phyloP scores from a whole-genome alignment of 2,797 vertebrate species.

The Peromyscus eremicus region DNA sequence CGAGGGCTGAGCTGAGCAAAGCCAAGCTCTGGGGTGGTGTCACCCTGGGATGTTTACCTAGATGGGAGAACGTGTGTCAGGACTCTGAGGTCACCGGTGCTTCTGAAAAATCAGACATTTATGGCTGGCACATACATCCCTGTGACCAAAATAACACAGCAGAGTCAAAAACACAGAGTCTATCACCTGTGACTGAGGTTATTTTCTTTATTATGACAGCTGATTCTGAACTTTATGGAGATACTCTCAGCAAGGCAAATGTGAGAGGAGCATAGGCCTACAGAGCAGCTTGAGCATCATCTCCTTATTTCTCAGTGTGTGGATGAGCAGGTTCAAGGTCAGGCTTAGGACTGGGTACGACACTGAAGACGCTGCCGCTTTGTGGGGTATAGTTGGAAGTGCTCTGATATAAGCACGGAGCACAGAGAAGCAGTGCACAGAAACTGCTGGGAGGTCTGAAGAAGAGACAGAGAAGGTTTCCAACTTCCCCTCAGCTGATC shows the following conservation, averaged over 20 bases:
- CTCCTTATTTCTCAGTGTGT: not conserved
- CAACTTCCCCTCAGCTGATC: not conserved
- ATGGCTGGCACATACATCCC: not conserved
- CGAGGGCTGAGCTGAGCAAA: not conserved
- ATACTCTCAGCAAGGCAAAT: not conserved
- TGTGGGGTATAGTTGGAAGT: not conserved
- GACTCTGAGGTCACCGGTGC: not conserved
- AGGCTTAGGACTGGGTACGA: not conserved
- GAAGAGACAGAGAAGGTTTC: not conserved
- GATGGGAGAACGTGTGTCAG: not conserved
- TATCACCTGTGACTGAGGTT: not conserved
- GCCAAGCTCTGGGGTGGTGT: not conserved
- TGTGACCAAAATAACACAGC: not conserved
- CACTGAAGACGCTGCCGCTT: not conserved
- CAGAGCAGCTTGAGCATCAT: not conserved
- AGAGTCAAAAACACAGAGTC: not conserved
- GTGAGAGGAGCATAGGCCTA: not conserved
- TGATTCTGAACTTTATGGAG: not conserved
- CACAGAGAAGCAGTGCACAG: not conserved
- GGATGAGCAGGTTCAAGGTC: not conserved
- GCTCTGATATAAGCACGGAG: not conserved
- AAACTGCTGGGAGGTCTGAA: not conserved
- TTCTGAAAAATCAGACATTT: not conserved
- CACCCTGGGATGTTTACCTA: not conserved
- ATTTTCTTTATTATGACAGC: not conserved